A percentile compares a stretch with the other conserved stretches of the same genome.
These are phyloP conservation scores for Volucella bombylans DNA, from an alignment of 2,888 invertebrate genomes.

Conservation along the genomic window DNA sequence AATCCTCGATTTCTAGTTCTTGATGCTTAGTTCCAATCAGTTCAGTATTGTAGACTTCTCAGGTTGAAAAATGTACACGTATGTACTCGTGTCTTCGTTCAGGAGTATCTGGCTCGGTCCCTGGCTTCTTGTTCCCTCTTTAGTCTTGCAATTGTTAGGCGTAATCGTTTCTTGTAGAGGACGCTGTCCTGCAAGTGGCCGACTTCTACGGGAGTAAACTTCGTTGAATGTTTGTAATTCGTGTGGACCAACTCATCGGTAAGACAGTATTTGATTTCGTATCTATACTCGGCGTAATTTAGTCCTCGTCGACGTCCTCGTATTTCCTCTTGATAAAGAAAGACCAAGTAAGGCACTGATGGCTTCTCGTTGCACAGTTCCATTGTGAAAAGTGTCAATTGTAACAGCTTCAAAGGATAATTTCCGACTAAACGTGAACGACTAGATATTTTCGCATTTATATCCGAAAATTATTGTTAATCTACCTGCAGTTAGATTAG, in stretches of 20 bases:
- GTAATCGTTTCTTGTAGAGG: slow-evolving; percentile 48
- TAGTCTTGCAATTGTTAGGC: slow-evolving; percentile 42
- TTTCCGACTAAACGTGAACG: not conserved
- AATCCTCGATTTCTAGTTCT: no score
- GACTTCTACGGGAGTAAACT: slow-evolving; percentile 27
- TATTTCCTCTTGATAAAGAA: slow-evolving; percentile 8
- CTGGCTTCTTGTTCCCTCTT: not conserved
- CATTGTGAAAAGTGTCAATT: not conserved
- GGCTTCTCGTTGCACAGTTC: not conserved
- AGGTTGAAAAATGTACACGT: no score
- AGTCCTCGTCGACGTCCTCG: not conserved
- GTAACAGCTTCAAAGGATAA: not conserved
- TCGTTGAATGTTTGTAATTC: slow-evolving; percentile 7
- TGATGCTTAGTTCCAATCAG: no score
- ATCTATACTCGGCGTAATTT: not conserved
- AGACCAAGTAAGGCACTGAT: slow-evolving; percentile 13
- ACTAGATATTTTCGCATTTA: no score
- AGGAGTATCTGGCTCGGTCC: not conserved
- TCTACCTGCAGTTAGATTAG: no score
- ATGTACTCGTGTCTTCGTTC: no score
- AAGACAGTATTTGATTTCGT: slow-evolving; percentile 28
- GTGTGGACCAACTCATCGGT: slow-evolving; percentile 38
- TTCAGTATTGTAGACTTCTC: no score
- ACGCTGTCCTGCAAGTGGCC: slow-evolving; percentile 60
- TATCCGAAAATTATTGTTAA: no score